Base-by-base conservation (phyloP, 2,797 vertebrate species). In the Ibycter americanus region DNA sequence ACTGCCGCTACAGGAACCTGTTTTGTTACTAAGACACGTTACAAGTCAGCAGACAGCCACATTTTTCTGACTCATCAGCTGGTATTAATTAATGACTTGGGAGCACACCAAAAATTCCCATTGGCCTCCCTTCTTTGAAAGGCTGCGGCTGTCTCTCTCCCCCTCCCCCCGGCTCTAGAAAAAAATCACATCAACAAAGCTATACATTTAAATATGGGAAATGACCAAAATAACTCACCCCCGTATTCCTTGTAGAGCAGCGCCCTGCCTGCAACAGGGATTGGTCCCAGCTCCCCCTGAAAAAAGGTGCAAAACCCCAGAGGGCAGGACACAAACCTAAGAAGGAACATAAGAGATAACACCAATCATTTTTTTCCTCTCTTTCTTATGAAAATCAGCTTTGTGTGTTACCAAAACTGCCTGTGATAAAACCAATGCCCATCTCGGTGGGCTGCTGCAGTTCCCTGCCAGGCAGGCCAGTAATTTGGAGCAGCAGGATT, bases 31-130 rank as follows among this genome's bases (percentile, higher is more conserved):
- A 29, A 90, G 66, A 40, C 85, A 73, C 3, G 18, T 78, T 93
- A 59, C 85, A 70, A 95, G 85, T 95, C 96, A 96, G 90, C 80
- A 95, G 96, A 93, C 79, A 84, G 73, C 54, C 90, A 86, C 91
- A 52, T 87, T 90, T 94, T 94, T 73, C 90, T 95, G 88, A 93
- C 86, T 92, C 93, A 94, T 88, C 87, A 80, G 83, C 93, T 90
- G 88, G 94, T 90, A 88, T 15, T 91, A 95, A 96, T 95, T 94
- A 97, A 80, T 89, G 83, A 20, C 88, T 90, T 94, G 86, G 66
- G 91, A 96, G 54, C 40, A 17, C 51, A 96, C 32, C 68, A 94
- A 71, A 86, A 94, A 83, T 87, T 82, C 59, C 87, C 55, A 20
- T 1, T 82, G 66, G 59, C 52, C 42, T 94, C 40, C 46, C 34